Evolutionary conservation across 2,113 vertebrate species (phyloP).

Genomic region (Cnemophilus loriae): DNA sequence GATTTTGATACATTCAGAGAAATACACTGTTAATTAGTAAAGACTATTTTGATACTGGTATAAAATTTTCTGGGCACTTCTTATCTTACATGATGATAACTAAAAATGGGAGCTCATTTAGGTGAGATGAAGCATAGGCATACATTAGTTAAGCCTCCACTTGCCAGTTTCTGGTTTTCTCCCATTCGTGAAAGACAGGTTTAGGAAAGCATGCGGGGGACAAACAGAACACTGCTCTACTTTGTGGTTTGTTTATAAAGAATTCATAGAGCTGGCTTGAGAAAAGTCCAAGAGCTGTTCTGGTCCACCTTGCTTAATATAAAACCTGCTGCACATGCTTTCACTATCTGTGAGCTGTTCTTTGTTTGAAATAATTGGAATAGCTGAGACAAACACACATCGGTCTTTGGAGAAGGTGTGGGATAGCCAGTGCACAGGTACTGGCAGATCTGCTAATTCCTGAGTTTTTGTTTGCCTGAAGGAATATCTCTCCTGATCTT

Average conservation of each 20-base stretch:
- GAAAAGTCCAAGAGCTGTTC: background rate
- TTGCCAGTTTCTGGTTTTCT: background rate
- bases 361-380: background rate
- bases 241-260: background rate
- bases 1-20: background rate
- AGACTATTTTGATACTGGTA: accelerated
- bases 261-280: background rate
- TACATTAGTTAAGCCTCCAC: background rate
- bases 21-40: background rate
- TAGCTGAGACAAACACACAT: background rate
- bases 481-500: background rate
- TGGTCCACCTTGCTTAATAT: background rate
- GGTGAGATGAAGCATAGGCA: too few relatives aligned
- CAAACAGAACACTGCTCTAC: background rate
- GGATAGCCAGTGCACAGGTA: background rate
- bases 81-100: background rate
- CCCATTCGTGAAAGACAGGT: background rate
- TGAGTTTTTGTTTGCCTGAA: background rate
- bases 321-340: background rate
- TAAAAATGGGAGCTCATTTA: background rate
- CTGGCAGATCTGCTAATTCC: background rate
- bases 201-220: background rate
- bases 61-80: background rate
- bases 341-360: background rate
- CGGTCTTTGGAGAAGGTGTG: background rate